phyloP scores from a whole-genome alignment of 2,797 vertebrate genomes.

The Leptoclinus maculatus region DNA sequence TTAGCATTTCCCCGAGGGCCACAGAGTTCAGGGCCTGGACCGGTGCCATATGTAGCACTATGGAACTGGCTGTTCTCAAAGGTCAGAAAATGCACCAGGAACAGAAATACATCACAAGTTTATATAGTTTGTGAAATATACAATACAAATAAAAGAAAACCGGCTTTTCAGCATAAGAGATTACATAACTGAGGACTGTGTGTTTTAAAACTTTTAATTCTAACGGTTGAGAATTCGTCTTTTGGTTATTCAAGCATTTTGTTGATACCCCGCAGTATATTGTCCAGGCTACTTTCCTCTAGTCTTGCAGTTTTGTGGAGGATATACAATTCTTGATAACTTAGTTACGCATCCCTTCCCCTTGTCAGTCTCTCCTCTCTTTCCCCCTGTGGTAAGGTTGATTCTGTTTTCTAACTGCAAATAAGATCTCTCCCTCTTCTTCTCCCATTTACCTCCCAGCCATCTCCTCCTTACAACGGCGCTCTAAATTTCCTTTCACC shows the following conservation, averaged over 20 bases:
- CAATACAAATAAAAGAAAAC: too few species aligned
- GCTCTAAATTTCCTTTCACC: conserved; percentile 45
- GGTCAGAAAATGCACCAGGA: conserved; percentile 36
- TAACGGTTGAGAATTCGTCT: background rate
- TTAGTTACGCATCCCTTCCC: background rate
- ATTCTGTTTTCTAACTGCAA: conserved; percentile 36
- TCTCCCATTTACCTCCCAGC: conserved; percentile 25
- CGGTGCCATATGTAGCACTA: conserved; percentile 1
- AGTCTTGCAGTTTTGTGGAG: conserved; percentile 8
- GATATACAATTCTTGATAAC: background rate
- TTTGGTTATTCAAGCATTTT: background rate
- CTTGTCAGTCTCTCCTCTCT: background rate
- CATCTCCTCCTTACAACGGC: conserved; percentile 14
- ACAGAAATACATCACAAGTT: conserved; percentile 5
- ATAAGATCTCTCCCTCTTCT: conserved; percentile 28
- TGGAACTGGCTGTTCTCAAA: conserved; percentile 37
- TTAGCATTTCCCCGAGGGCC: conserved; percentile 51
- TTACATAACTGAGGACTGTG: too few species aligned
- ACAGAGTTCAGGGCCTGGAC: conserved; percentile 35
- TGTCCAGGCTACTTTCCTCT: background rate
- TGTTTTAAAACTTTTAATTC: too few species aligned
- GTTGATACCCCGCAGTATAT: background rate
- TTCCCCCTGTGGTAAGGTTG: conserved; percentile 1
- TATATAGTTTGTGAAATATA: background rate
- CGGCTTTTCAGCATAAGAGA: too few species aligned